Base-by-base conservation (phyloP, 2,797 vertebrate genomes). In the Cossypha caffra region DNA sequence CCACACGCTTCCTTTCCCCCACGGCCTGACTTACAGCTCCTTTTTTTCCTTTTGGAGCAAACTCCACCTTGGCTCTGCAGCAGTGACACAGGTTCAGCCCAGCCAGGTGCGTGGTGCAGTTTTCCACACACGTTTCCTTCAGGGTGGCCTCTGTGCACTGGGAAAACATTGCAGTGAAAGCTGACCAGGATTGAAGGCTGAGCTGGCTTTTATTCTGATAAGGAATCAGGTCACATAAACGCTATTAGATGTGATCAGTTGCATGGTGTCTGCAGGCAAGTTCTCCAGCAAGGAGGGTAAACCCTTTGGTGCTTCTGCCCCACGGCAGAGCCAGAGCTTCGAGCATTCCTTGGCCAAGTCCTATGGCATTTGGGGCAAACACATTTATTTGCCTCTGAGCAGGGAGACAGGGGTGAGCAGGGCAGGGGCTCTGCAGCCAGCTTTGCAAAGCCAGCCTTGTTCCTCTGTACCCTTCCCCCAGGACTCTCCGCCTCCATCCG, bases 331-430 rank as follows among this genome's bases (percentile, higher is more conserved):
- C 54, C 52, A 48, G 66, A 83, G 64, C 50, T 92, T 57, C n/a
- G 66, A 38, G 15, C 1, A 0, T 59, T 55, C 79, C 2, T 0
- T 5, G 18, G 67, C 75, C 80, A 73, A 80, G 51, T 24, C 42
- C 48, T 13, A 0, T 21, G 0, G 0, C 25, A 4, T 38, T 38
- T 7, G 63, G 50, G 58, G 40, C 0, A 1, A 40, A 7, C 16
- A 3, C 6, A 0, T 72, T 51, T 52, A 20, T 31, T 78, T 47
- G 24, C 28, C 28, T 31, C 48, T 31, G 55, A 63, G 72, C 58
- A 12, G 25, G 33, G 52, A 47, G 68, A 63, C 58, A 8, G 25
- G 47, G 55, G 38, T 9, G 0, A 76, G 48, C 28, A 35, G 66
- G 28, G 64, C 68, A 51, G 48, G 29, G 40, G 25, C 21, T 23